These are phyloP conservation scores for Leptura quadrifasciata DNA, from an alignment of 2,888 invertebrate species.

Conservation along the genomic window DNA sequence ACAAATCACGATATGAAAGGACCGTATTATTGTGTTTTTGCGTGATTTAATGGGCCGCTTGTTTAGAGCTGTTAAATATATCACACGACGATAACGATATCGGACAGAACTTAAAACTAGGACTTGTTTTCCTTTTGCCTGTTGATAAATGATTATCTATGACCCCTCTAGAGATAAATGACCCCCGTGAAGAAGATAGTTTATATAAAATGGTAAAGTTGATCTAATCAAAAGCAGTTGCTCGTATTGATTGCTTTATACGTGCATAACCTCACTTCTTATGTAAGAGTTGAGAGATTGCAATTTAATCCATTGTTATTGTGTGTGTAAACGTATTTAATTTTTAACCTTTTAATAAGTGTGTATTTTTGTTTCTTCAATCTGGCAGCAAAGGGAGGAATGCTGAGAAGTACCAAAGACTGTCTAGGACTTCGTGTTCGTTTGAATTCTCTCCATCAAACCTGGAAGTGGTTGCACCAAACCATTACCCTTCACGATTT, in stretches of 20 bases:
- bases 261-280: slow-evolving; percentile 42
- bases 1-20: background rate
- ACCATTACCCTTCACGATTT: slow-evolving; percentile 92
- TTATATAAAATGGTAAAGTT: slow-evolving; percentile 65
- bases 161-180: slow-evolving; percentile 67
- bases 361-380: slow-evolving; percentile 61
- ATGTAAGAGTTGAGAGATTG: slow-evolving; percentile 30
- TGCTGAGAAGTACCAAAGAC: slow-evolving; percentile 83
- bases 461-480: slow-evolving; percentile 96
- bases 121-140: slow-evolving; percentile 64
- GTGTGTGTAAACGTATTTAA: slow-evolving; percentile 53
- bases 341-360: slow-evolving; percentile 74
- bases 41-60: slow-evolving; percentile 5
- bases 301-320: slow-evolving; percentile 41
- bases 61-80: slow-evolving; percentile 38
- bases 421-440: slow-evolving; percentile 93
- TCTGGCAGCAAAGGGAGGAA: slow-evolving; percentile 72
- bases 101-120: slow-evolving; percentile 57
- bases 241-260: background rate
- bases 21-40: slow-evolving; percentile 15
- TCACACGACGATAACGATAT: slow-evolving; percentile 62
- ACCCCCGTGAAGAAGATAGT: slow-evolving; percentile 61
- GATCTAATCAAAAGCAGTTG: slow-evolving; percentile 17
- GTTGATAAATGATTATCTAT: slow-evolving; percentile 63
- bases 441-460: slow-evolving; percentile 91